Conservation (phyloP, 2,888 invertebrate genomes). For the Amphipoea oculea region DNA sequence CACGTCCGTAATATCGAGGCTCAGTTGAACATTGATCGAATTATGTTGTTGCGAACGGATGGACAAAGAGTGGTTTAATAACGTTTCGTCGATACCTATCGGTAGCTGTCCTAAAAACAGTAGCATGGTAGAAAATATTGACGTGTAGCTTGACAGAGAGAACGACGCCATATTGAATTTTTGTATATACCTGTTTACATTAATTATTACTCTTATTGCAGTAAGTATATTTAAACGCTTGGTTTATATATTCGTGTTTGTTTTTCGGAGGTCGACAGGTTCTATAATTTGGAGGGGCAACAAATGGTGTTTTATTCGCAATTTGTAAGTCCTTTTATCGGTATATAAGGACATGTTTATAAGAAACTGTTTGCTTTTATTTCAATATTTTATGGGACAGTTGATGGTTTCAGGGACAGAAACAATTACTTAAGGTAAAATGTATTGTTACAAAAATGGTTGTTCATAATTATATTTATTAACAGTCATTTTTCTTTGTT, state of each 20-base stretch:
- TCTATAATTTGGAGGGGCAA: conserved; percentile 12
- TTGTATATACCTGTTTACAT: conserved; percentile 33
- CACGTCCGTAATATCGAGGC: conserved; percentile 3
- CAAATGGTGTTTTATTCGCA: not conserved
- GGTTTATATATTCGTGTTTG: conserved; percentile 24
- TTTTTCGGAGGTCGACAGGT: conserved; percentile 15
- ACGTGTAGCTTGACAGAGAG: conserved; percentile 7
- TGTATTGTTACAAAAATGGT: not conserved
- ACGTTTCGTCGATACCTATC: conserved; percentile 24
- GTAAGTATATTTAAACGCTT: conserved; percentile 27
- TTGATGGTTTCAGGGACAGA: not conserved
- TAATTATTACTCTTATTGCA: conserved; percentile 42
- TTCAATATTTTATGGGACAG: not conserved
- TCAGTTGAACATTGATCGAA: conserved; percentile 55
- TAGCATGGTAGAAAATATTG: conserved; percentile 31
- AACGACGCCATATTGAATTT: conserved; percentile 47
- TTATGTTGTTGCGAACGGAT: conserved; percentile 38
- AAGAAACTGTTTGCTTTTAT: not conserved
- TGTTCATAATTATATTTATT: not conserved
- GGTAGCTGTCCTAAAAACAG: conserved; percentile 23
- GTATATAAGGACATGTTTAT: not conserved
- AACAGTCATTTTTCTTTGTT: not conserved
- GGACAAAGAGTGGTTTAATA: conserved; percentile 48
- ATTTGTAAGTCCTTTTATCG: conserved; percentile 2
- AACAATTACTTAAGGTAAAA: not conserved